Percentiles rank a stretch among this genome's conserved stretches.
phyloP scores from a whole-genome alignment of 2,888 invertebrate species.

The Hyalella azteca region DNA sequence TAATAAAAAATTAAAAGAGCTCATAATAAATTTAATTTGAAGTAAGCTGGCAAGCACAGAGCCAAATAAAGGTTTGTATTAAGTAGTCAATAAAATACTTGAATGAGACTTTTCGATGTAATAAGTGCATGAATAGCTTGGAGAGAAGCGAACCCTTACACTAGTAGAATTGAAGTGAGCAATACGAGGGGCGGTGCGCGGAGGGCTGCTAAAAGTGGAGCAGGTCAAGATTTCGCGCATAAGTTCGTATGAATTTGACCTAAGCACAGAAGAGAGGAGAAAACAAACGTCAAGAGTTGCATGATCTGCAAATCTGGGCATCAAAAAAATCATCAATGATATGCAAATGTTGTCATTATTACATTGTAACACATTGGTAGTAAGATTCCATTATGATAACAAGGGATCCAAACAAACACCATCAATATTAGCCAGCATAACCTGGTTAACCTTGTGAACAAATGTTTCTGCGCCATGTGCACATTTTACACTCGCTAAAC shows the following conservation, averaged over 20 bases:
- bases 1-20: too few relatives aligned
- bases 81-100: background rate
- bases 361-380: too few relatives aligned
- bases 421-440: too few relatives aligned
- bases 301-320: too few relatives aligned
- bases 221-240: constrained; percentile 33
- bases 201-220: constrained; percentile 32
- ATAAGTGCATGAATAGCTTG: background rate
- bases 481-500: too few relatives aligned
- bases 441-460: too few relatives aligned
- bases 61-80: background rate
- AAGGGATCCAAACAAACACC: too few relatives aligned
- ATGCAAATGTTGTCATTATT: too few relatives aligned
- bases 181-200: constrained; percentile 11
- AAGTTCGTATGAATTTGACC: constrained; percentile 37
- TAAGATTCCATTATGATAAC: too few relatives aligned
- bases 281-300: constrained; percentile 4
- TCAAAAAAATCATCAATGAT: too few relatives aligned
- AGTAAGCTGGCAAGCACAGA: background rate
- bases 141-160: constrained; percentile 11
- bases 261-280: constrained; percentile 18
- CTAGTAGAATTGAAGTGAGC: constrained; percentile 36
- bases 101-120: background rate
- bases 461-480: too few relatives aligned
- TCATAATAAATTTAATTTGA: too few relatives aligned